A percentile compares a stretch with the other conserved stretches of the same genome.
Conservation (phyloP, 2,113 vertebrate species). For the Apeltes quadracus region DNA sequence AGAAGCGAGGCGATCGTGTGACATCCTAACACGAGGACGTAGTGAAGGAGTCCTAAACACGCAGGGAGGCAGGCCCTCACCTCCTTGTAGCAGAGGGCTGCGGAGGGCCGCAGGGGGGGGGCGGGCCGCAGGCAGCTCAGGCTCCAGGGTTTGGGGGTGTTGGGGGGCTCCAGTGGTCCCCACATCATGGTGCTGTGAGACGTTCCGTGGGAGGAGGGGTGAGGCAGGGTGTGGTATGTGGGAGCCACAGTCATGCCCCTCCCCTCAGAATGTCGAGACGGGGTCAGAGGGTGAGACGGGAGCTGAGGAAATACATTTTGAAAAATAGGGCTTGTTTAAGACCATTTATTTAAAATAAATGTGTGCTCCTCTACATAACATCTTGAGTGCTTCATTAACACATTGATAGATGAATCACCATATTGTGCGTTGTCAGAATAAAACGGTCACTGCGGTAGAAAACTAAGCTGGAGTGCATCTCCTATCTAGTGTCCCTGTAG, state of each 20-base stretch:
- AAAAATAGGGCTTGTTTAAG: not conserved
- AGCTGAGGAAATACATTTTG: constrained; percentile 82
- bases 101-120: constrained; percentile 92
- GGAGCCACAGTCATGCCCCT: constrained; percentile 90
- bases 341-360: not conserved
- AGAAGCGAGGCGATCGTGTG: not conserved
- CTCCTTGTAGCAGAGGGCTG: constrained; percentile 98
- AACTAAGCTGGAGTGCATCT: not conserved
- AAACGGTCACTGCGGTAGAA: too few species aligned
- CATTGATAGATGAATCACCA: not conserved
- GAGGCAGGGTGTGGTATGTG: constrained; percentile 96
- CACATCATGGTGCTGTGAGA: constrained; percentile 95
- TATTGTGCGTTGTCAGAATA: not conserved
- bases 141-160: constrained; percentile 98
- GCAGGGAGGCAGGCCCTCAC: constrained; percentile 68
- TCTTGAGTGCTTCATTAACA: not conserved
- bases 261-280: constrained; percentile 93
- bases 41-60: not conserved
- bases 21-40: not conserved
- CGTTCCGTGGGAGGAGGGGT: constrained; percentile 92
- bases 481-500: not conserved
- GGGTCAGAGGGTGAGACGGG: constrained; percentile 93
- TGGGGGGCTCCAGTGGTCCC: constrained; percentile 95
- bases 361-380: not conserved
- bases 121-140: constrained; percentile 96